Evolutionary conservation across 2,888 invertebrate species (phyloP).

Genomic region (Fissipunctia ypsillon): DNA sequence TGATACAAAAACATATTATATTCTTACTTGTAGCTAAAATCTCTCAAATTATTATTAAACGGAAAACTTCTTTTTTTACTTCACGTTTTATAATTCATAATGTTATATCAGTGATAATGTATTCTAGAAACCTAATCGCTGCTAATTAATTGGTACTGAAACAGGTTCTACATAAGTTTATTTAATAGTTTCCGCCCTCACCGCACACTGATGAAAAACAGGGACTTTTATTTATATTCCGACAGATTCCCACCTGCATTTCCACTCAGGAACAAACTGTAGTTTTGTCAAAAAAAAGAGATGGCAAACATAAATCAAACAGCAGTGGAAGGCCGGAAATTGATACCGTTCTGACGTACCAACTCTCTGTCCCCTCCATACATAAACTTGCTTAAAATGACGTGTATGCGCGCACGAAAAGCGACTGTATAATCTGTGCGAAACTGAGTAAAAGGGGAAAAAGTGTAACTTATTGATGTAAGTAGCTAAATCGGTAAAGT

Average conservation of each 20-base stretch:
- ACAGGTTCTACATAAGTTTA: background rate
- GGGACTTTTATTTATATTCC: constrained; percentile 38
- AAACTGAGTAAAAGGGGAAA: constrained; percentile 38
- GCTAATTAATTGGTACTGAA: background rate
- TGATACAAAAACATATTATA: constrained; percentile 3
- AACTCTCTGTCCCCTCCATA: constrained; percentile 71
- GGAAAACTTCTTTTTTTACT: no score
- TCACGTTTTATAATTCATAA: background rate
- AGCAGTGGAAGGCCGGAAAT: constrained; percentile 84
- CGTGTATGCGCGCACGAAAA: constrained; percentile 52
- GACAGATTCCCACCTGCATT: constrained; percentile 55
- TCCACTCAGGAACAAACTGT: constrained; percentile 57
- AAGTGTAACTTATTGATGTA: constrained; percentile 44
- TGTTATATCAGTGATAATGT: background rate
- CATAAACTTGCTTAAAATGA: constrained; percentile 70
- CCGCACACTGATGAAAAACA: constrained; percentile 32
- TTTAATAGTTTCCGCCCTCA: constrained; percentile 17
- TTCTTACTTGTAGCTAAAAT: background rate
- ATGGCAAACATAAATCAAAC: constrained; percentile 85
- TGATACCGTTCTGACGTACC: constrained; percentile 82
- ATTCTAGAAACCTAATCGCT: background rate
- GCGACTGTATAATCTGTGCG: constrained; percentile 58
- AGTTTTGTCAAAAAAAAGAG: constrained; percentile 73
- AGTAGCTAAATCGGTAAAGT: constrained; percentile 25
- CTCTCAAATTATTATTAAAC: background rate